Evolutionary conservation across 30 jellyfish, hydroid and myxozoan genomes (phyloP), one percentile per base, ranked within the genome.

Genomic region (Turritopsis rubra): DNA sequence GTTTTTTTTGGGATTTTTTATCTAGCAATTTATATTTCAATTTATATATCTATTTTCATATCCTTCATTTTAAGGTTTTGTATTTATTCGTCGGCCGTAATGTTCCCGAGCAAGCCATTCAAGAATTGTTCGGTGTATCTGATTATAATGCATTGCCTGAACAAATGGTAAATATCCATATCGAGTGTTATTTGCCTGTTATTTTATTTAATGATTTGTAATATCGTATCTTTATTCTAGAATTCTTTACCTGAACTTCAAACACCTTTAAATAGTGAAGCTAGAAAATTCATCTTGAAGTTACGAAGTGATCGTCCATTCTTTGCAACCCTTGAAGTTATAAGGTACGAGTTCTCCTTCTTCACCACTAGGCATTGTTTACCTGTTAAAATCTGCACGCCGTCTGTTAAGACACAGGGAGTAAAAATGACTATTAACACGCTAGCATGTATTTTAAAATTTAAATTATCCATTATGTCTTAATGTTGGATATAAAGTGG

Each of bases 71-170:
- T 18, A 66, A 92, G 98, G 92, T 87, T 18, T 65, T 92, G 20
- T 87, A 84, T 73, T 24, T 92, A 13, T 92, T 92, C 66, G 84
- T 92, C 25, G 98, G 98, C 41, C 86, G 92, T 53, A 86, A 82
- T 78, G 86, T 83, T 26, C 85, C 91, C 31, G 93, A 75, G 60
- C 86, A 84, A 16, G 54, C 82, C 71, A 75, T 92, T 19, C 91
- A 85, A 27, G 79, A 88, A 75, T 77, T 92, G 26, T 92, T 92
- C 87, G 85, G 83, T 80, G 83, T 84, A 72, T 66, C 77, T 74
- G 83, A 87, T 83, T 84, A 84, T 28, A 79, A 82, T 29, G 96
- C 84, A 13, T 23, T 92, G 1, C 96, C 95, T 0, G 98, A 92
- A 24, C 53, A 75, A 20, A 54, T 85, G 96, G 98, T 92, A 65